Base-by-base conservation (phyloP, 92 coral and sea anemone genomes). In the Zoanthus sociatus region DNA sequence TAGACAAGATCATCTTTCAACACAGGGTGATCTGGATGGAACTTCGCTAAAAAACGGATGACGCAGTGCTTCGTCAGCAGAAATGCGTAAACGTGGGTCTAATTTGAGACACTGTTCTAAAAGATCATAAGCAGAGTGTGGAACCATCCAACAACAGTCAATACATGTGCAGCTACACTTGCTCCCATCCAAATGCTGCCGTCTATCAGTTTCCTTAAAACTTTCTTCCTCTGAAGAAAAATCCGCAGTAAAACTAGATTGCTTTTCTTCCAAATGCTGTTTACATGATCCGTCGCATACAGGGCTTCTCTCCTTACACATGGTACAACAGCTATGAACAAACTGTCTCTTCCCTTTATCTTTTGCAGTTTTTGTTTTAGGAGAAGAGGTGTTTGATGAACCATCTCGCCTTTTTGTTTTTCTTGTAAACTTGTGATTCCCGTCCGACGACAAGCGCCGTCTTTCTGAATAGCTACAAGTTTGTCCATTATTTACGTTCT, bases 31-130 rank as follows among this genome's bases (percentile, higher is more conserved):
- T 46, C 18, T 46, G 21, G 12, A 81, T 44, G 51, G 4, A 3
- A 18, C 17, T 14, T 87, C 77, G 37, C 16, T 76, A 63, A 97
- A 90, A 79, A 97, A 97, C 12, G 94, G 92, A 86, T 97, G 99
- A 14, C 86, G 90, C 76, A 97, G 77, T 9, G 99, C 99, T 73
- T 97, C 93, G 16, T 81, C 74, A 3, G 99, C 99, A 47, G 98
- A 92, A 55, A 97, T 95, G 85, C 99, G 92, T 21, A 96, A 87
- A 51, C 76, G 87, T 3, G 99, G 99, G 70, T 97, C 93, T 60
- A 97, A 83, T 74, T 95, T 98, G n/a, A 97, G 91, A 67, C 98
- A 92, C 77, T 94, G 93, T 53, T 92, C 89, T 15, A 97, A 71
- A 5, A 97, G 89, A 70, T 93, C 95, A 68, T 97, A 97, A 6